Conservation (phyloP, 2,113 vertebrate species). For the Corydoras sp. region DNA sequence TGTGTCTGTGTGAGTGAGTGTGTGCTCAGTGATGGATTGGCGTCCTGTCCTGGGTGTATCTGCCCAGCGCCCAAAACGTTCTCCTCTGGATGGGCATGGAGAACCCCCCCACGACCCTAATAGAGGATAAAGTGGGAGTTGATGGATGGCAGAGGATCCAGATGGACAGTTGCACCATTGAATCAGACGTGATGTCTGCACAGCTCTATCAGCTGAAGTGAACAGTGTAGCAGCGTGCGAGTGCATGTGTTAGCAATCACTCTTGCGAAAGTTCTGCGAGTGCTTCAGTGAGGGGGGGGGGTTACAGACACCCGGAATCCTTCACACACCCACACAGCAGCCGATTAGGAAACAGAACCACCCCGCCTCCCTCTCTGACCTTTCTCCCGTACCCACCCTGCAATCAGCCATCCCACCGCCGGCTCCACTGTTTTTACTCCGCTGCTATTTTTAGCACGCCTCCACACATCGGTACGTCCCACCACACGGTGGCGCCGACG, state of each 20-base stretch:
- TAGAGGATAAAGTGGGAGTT: too few relatives aligned
- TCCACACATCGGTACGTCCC: too few relatives aligned
- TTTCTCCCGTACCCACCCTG: slow-evolving; percentile 36
- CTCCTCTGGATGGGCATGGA: too few relatives aligned
- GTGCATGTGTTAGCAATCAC: slow-evolving; percentile 43
- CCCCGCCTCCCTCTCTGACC: slow-evolving; percentile 18
- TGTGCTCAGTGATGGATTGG: too few relatives aligned
- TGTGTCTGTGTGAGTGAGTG: too few relatives aligned
- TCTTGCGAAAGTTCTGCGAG: slow-evolving; percentile 23
- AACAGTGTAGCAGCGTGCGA: slow-evolving; percentile 29
- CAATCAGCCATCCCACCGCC: slow-evolving; percentile 41
- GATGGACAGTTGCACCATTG: too few relatives aligned
- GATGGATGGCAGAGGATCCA: neutral
- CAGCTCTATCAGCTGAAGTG: neutral
- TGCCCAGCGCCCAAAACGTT: too few relatives aligned
- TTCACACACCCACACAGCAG: neutral
- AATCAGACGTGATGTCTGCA: too few relatives aligned
- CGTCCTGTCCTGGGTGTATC: too few relatives aligned
- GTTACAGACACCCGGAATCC: slow-evolving; percentile 9
- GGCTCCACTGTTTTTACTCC: slow-evolving; percentile 7
- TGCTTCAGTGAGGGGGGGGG: slow-evolving; percentile 17
- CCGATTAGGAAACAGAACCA: neutral
- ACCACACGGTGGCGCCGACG: too few relatives aligned
- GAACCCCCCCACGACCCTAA: too few relatives aligned
- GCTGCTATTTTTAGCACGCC: too few relatives aligned